A percentile compares a stretch with the other conserved stretches of the same genome.
phyloP scores from a whole-genome alignment of 2,888 invertebrate genomes.

The Nasonia oneida region DNA sequence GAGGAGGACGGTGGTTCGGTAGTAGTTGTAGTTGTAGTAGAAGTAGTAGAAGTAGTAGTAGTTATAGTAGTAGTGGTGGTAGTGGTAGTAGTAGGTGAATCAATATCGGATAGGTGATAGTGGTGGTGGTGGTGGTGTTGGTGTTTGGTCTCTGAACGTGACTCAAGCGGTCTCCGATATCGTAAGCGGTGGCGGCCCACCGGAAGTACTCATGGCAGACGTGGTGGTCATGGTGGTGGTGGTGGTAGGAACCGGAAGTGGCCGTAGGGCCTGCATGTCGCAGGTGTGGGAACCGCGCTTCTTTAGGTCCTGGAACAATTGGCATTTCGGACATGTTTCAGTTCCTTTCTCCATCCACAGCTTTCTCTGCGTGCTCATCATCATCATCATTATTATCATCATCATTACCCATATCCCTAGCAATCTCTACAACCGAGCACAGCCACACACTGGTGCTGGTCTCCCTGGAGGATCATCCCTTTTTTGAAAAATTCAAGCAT shows the following conservation, averaged over 20 bases:
- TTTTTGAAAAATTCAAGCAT: background rate
- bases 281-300: constrained; percentile 79
- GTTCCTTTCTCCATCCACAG: constrained; percentile 59
- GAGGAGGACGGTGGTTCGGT: constrained; percentile 68
- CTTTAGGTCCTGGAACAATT: constrained; percentile 79
- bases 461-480: background rate
- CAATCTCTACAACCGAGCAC: constrained; percentile 15
- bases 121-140: constrained; percentile 45
- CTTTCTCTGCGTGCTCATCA: constrained; percentile 24
- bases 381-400: constrained; percentile 23
- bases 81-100: constrained; percentile 59
- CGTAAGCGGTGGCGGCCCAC: constrained; percentile 69
- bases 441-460: constrained; percentile 2
- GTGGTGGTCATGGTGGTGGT: constrained; percentile 71
- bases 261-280: constrained; percentile 79
- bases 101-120: constrained; percentile 65
- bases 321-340: constrained; percentile 74
- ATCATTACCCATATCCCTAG: constrained; percentile 1
- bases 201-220: constrained; percentile 77
- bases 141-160: constrained; percentile 62
- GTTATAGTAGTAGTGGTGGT: constrained; percentile 50
- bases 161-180: constrained; percentile 76
- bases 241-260: constrained; percentile 75
- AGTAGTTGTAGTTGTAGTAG: constrained; percentile 63
- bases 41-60: constrained; percentile 59